A percentile compares a stretch with the other conserved stretches of the same genome.
These are phyloP conservation scores for Dermatophagoides farinae DNA, from an alignment of 1,140 invertebrate genomes.

Conservation along the genomic window DNA sequence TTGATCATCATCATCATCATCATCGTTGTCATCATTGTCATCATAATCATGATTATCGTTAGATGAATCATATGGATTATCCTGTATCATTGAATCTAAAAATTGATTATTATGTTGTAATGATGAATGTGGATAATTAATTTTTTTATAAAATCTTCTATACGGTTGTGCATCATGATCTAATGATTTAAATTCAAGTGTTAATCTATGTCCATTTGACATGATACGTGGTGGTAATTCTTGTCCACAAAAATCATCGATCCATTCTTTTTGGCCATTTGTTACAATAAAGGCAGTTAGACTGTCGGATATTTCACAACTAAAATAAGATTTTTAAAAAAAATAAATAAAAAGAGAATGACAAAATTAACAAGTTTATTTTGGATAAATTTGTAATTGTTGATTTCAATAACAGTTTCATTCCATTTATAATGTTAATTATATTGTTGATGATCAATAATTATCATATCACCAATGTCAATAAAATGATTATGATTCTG, in stretches of 20 bases:
- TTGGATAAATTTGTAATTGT: not conserved
- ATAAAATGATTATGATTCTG: no score
- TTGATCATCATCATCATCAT: not conserved
- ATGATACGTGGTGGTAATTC: slow-evolving; percentile 57
- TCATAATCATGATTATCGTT: not conserved
- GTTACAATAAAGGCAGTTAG: slow-evolving; percentile 53
- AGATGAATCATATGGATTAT: not conserved
- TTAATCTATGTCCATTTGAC: slow-evolving; percentile 62
- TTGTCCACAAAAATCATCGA: slow-evolving; percentile 59
- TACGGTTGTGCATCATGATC: not conserved
- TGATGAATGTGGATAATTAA: not conserved
- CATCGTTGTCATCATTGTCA: not conserved
- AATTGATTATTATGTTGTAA: not conserved
- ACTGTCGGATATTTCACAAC: slow-evolving; percentile 51
- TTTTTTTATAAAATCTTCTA: not conserved
- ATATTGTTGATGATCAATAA: no score
- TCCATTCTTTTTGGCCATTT: slow-evolving; percentile 51
- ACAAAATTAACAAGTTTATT: not conserved
- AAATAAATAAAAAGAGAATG: slow-evolving; percentile 7
- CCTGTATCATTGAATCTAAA: not conserved
- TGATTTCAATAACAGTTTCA: no score
- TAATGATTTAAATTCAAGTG: slow-evolving; percentile 54
- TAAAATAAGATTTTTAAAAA: slow-evolving; percentile 30
- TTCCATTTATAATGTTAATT: no score
- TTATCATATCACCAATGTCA: no score